Conservation (phyloP, 53 echinoderm and acorn worm genomes). For the Echinometra lucunter region DNA sequence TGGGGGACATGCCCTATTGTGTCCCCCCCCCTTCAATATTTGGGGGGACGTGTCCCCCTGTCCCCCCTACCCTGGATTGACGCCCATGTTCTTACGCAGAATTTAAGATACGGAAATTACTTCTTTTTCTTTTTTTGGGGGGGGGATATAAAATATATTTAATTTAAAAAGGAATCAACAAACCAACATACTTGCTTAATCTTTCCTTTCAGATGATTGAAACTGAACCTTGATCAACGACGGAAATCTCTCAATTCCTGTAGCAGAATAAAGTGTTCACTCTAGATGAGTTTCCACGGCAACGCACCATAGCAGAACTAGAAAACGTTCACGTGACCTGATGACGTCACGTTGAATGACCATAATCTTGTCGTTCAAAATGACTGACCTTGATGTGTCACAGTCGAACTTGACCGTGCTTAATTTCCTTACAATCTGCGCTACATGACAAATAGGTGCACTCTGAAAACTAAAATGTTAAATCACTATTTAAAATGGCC, state of each 20-base stretch:
- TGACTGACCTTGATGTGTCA: constrained; percentile 17
- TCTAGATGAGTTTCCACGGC: not conserved
- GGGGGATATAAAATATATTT: too few species aligned
- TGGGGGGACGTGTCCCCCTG: too few species aligned
- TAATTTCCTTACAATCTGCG: not conserved
- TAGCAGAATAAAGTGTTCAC: not conserved
- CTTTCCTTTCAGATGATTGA: not conserved
- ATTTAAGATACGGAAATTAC: not conserved
- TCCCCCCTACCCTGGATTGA: too few species aligned
- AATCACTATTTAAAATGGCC: too few species aligned
- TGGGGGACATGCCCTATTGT: too few species aligned
- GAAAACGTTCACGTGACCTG: not conserved
- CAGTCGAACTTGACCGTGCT: constrained; percentile 11
- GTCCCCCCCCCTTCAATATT: too few species aligned
- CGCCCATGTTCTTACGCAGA: not conserved
- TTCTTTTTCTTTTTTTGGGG: not conserved
- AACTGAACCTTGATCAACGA: not conserved
- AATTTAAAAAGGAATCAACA: not conserved
- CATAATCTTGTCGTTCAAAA: not conserved
- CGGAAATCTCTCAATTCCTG: constrained; percentile 23
- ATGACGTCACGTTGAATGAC: not conserved
- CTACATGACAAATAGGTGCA: not conserved
- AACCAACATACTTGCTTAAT: not conserved
- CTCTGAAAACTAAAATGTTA: too few species aligned
- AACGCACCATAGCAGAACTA: not conserved